phyloP scores from a whole-genome alignment of 2,888 invertebrate species.

The Plebejus argus region DNA sequence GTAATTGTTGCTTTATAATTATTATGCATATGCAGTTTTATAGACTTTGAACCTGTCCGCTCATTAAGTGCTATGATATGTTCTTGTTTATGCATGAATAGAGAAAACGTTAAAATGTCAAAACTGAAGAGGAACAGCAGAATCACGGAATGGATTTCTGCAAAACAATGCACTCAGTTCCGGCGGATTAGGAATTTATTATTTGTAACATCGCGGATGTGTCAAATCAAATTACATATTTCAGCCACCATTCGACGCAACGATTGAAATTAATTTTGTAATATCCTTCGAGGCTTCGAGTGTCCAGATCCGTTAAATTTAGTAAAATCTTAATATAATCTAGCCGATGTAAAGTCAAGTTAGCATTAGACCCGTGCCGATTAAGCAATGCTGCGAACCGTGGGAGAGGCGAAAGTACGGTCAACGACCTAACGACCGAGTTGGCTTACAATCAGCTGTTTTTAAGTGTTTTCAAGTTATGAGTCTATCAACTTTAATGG shows the following conservation, averaged over 20 bases:
- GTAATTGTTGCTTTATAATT: not conserved
- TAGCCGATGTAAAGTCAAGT: conserved; percentile 29
- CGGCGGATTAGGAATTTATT: conserved; percentile 25
- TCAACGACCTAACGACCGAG: conserved; percentile 67
- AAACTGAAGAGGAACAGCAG: not conserved
- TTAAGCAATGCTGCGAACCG: conserved; percentile 66
- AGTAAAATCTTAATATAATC: conserved; percentile 18
- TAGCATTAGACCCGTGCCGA: conserved; percentile 43
- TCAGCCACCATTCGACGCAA: not conserved
- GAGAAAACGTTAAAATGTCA: not conserved
- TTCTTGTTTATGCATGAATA: not conserved
- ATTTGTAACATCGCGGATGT: conserved; percentile 23
- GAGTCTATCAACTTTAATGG: conserved; percentile 31
- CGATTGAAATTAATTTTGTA: conserved; percentile 6
- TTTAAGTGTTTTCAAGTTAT: conserved; percentile 49
- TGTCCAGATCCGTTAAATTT: not conserved
- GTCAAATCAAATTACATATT: conserved; percentile 13
- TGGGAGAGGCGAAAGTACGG: conserved; percentile 78
- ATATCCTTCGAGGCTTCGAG: conserved; percentile 20
- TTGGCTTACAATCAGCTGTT: conserved; percentile 75
- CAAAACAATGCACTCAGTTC: conserved; percentile 11
- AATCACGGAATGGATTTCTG: not conserved
- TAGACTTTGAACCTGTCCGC: not conserved
- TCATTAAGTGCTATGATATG: not conserved
- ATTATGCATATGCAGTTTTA: not conserved